phyloP scores from a whole-genome alignment of 2,797 vertebrate species.

The Gymnodraco acuticeps region DNA sequence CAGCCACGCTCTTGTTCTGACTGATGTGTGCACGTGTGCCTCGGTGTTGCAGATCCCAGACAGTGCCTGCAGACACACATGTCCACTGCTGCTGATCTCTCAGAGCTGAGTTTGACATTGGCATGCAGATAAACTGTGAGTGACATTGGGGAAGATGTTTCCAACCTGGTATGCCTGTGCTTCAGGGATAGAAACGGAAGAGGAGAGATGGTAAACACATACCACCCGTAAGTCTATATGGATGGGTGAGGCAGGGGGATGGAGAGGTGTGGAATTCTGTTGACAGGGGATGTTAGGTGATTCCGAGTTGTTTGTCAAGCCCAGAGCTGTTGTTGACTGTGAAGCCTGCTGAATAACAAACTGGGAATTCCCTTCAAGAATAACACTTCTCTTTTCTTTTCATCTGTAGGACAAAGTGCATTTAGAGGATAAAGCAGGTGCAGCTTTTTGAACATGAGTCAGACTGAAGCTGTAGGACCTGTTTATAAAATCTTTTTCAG shows the following conservation, averaged over 20 bases:
- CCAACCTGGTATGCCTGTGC: slow-evolving; percentile 29
- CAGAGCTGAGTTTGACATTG: slow-evolving; percentile 45
- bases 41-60: slow-evolving; percentile 8
- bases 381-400: background rate
- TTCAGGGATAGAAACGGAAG: slow-evolving; percentile 4
- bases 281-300: slow-evolving; percentile 24
- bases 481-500: background rate
- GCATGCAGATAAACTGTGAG: slow-evolving; percentile 52
- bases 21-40: slow-evolving; percentile 3
- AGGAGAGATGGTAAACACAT: slow-evolving; percentile 57
- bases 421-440: background rate
- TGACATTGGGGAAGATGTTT: slow-evolving; percentile 47
- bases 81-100: slow-evolving; percentile 36
- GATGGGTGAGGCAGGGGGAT: slow-evolving; percentile 10
- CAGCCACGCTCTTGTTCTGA: background rate
- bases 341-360: slow-evolving; percentile 17
- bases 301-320: slow-evolving; percentile 38
- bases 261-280: slow-evolving; percentile 21
- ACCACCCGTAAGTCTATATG: background rate
- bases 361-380: background rate
- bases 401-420: background rate
- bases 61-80: background rate
- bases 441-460: background rate
- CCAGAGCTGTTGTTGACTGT: slow-evolving; percentile 26
- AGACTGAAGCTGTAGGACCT: background rate